A percentile compares a stretch with the other conserved stretches of the same genome.
Evolutionary conservation across 2,113 vertebrate species (phyloP).

Genomic region (Nannospalax galili): DNA sequence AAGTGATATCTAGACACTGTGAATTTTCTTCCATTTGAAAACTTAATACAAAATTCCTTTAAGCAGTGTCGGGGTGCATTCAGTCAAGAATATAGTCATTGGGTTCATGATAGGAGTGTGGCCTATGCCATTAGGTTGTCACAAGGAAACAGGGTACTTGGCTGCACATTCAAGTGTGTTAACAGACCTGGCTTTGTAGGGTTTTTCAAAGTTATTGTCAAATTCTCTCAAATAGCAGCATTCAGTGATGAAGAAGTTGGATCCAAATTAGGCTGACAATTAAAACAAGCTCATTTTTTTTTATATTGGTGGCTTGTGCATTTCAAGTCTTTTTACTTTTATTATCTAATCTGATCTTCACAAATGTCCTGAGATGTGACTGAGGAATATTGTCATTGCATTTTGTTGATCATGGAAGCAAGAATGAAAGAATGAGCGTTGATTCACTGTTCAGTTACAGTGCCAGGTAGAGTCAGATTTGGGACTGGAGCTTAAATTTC

Average conservation of each 20-base stretch:
- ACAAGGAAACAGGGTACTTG: not conserved
- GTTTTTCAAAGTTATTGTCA: not conserved
- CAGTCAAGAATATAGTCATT: constrained; percentile 5
- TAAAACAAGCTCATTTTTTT: not conserved
- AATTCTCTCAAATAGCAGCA: not conserved
- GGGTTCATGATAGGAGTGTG: not conserved
- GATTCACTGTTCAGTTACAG: not conserved
- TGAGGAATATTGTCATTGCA: not conserved
- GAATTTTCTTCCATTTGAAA: constrained; percentile 60
- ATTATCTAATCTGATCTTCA: not conserved
- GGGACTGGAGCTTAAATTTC: not conserved
- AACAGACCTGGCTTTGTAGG: not conserved
- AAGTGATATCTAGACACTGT: constrained; percentile 11
- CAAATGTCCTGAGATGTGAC: not conserved
- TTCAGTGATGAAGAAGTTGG: not conserved
- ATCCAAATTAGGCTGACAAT: not conserved
- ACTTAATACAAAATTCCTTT: constrained; percentile 23
- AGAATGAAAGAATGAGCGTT: constrained; percentile 8
- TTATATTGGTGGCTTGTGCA: not conserved
- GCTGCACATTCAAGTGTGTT: not conserved
- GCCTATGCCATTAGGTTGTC: not conserved
- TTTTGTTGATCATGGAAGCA: not conserved
- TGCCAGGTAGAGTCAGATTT: not conserved
- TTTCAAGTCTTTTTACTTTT: constrained; percentile 45
- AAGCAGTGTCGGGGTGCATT: constrained; percentile 41